Evolutionary conservation across 2,888 invertebrate genomes (phyloP), one percentile per base, ranked within the genome.

Genomic region (Drosophila limbata): DNA sequence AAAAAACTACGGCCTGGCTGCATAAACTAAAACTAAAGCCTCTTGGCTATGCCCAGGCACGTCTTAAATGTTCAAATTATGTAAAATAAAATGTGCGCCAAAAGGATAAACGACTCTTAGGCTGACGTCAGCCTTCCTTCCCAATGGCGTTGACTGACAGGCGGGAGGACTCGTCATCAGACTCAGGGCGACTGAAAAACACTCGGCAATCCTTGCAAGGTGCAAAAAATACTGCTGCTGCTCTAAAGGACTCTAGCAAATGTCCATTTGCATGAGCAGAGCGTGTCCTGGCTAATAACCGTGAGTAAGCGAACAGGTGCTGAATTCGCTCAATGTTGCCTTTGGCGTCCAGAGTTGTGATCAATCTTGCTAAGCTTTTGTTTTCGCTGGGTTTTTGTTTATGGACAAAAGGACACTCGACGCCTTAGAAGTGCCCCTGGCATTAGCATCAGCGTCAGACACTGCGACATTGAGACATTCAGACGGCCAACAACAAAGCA

Each of bases 351-450:
- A 45, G 44, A 25, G 60, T 66, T 83, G 90, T 90, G 90, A 90
- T 90, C 89, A 90, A 90, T 90, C 91, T 90, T 88, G 89, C 77
- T 87, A 88, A 89, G 90, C 90, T 85, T 89, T 90, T 89, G 89
- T 90, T 90, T 89, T 89, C 80, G 79, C 89, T 83, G 77, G 83
- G 77, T 81, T 84, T 85, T 89, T 89, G 56, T 56, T 56, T 56
- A 45, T 56, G 56, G 35, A 56, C 56, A 56, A 45, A 56, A 52
- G 59, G 56, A 57, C 17, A 25, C 17, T 21, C 53, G 84, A 89
- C 69, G 89, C 88, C 84, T 82, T 88, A 85, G 70, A 88, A 85
- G 75, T 84, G 88, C 79, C 79, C 68, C 45, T 53, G 56, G 52
- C 79, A 79, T 39, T 37, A 45, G 13, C 56, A 40, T 25, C 66